Evolutionary conservation across 2,113 vertebrate species (phyloP).

Genomic region (Nyctibius bracteatus): DNA sequence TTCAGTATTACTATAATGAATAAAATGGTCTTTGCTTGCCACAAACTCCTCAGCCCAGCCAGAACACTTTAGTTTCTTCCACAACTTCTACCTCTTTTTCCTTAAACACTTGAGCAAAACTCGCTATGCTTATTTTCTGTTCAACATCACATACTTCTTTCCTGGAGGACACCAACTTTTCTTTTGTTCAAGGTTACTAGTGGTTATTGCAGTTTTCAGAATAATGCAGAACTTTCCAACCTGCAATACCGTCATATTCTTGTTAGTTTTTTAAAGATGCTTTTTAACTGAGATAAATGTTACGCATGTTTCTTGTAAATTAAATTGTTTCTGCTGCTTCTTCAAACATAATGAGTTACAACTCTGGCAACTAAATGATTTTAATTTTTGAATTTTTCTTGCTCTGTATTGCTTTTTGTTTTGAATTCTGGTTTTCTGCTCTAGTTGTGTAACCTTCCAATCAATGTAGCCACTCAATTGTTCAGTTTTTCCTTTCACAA

Average conservation of each 20-base stretch:
- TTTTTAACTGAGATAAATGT: background rate
- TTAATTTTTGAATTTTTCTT: background rate
- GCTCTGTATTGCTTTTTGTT: background rate
- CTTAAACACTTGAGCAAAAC: background rate
- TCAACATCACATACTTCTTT: background rate
- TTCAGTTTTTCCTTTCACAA: background rate
- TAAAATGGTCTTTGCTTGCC: background rate
- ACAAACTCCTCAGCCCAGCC: background rate
- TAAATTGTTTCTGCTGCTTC: background rate
- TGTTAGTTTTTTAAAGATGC: background rate
- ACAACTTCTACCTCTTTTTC: background rate
- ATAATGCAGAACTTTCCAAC: background rate
- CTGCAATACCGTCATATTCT: background rate
- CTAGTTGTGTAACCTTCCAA: background rate
- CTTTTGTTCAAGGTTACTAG: background rate
- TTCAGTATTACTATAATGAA: background rate
- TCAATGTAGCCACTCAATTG: background rate
- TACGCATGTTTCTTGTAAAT: background rate
- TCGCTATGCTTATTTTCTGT: background rate
- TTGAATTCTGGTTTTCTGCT: background rate
- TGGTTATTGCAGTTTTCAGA: background rate
- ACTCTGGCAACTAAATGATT: background rate
- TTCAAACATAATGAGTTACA: background rate
- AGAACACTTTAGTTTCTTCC: background rate
- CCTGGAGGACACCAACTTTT: background rate